Percentiles rank a stretch among this genome's conserved stretches.
Conservation (phyloP, 2,888 invertebrate genomes). For the Himalopsyche tibetana region DNA sequence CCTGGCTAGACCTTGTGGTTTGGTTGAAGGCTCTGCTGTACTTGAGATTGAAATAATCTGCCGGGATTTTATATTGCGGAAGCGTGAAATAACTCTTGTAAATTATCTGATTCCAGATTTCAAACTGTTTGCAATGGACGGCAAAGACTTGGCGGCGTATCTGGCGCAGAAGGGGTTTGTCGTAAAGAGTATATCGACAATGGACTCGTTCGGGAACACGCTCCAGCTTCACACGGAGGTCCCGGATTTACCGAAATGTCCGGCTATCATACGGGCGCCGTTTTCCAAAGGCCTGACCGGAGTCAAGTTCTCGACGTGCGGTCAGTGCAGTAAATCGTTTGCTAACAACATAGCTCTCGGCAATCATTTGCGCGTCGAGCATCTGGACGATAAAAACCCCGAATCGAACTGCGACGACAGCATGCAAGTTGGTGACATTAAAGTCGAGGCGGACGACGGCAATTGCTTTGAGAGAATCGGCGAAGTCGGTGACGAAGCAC, state of each 20-base stretch:
- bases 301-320: constrained; percentile 45
- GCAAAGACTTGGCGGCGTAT: constrained; percentile 53
- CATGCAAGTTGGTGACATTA: background rate
- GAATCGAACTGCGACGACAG: constrained; percentile 38
- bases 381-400: constrained; percentile 64
- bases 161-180: constrained; percentile 57
- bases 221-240: background rate
- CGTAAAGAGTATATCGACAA: constrained; percentile 59
- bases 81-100: background rate
- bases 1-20: no score
- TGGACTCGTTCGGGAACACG: constrained; percentile 53
- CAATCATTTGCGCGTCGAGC: constrained; percentile 73
- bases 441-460: background rate
- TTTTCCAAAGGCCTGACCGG: constrained; percentile 52
- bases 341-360: constrained; percentile 55
- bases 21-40: no score
- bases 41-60: no score
- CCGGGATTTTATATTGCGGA: no score
- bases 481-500: constrained; percentile 4
- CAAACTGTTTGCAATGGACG: constrained; percentile 36
- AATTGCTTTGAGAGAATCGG: constrained; percentile 10
- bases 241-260: background rate
- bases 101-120: background rate
- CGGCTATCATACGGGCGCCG: constrained; percentile 46
- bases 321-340: constrained; percentile 49